Conservation (phyloP, 2,888 invertebrate genomes). For the Morpho helenor region DNA sequence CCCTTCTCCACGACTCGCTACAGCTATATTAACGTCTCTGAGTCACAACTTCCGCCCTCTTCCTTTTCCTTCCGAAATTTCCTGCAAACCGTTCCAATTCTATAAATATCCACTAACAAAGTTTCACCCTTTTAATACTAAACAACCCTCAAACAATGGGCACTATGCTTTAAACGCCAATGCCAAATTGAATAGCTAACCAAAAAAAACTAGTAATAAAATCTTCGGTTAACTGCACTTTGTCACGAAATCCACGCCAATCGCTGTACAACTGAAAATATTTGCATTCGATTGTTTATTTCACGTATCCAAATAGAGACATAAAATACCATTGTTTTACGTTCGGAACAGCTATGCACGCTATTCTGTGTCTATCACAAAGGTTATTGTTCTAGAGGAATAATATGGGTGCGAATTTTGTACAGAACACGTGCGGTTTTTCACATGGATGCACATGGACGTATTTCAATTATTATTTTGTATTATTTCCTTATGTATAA, state of each 20-base stretch:
- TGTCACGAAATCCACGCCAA: conserved; percentile 50
- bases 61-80: no score
- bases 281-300: conserved; percentile 15
- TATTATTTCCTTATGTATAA: no score
- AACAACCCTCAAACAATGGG: no score
- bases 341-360: conserved; percentile 8
- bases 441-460: neutral
- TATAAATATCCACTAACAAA: no score
- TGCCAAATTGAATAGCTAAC: conserved; percentile 36
- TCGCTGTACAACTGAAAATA: conserved; percentile 29
- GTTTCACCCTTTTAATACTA: no score
- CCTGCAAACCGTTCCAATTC: no score
- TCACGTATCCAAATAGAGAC: conserved; percentile 16
- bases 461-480: no score
- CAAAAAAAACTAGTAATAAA: conserved; percentile 43
- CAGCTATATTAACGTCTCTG: no score
- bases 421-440: neutral
- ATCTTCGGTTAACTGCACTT: conserved; percentile 40
- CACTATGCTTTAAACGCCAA: no score
- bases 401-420: conserved; percentile 1
- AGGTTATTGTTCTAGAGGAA: conserved; percentile 9
- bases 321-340: conserved; percentile 20
- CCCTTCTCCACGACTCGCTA: no score
- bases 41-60: no score
- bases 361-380: conserved; percentile 8